phyloP scores from a whole-genome alignment of 1,140 invertebrate genomes.

The Brachionus sp. region DNA sequence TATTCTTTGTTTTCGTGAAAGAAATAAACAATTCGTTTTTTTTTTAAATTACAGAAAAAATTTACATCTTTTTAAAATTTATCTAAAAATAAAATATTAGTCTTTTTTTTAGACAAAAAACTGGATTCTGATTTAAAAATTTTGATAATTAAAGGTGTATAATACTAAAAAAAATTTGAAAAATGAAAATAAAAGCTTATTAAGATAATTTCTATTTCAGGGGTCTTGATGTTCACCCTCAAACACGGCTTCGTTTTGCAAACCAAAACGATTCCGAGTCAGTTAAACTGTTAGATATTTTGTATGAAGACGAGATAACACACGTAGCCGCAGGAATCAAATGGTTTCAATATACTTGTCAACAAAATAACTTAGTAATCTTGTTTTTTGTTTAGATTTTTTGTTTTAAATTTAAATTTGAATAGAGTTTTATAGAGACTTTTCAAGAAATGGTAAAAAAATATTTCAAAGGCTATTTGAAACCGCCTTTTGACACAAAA shows the following conservation, averaged over 20 bases:
- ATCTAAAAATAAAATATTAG: too few relatives aligned
- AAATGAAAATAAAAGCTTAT: background rate
- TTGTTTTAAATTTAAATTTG: background rate
- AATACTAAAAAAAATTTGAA: too few relatives aligned
- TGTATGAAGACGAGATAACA: conserved; percentile 49
- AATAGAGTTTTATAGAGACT: conserved; percentile 48
- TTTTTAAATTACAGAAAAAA: too few relatives aligned
- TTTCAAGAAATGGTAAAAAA: conserved; percentile 49
- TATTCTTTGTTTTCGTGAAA: too few relatives aligned
- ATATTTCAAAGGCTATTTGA: conserved; percentile 49
- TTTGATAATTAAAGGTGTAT: too few relatives aligned
- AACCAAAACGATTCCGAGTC: conserved; percentile 48
- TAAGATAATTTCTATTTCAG: conserved; percentile 18
- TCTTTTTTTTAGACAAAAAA: too few relatives aligned
- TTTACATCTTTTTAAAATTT: too few relatives aligned
- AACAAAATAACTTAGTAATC: conserved; percentile 7
- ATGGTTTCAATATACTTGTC: conserved; percentile 50
- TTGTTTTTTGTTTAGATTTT: background rate
- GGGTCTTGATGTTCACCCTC: conserved; percentile 50
- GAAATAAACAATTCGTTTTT: too few relatives aligned
- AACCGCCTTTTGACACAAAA: conserved; percentile 49
- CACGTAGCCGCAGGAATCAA: conserved; percentile 49
- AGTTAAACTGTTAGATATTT: conserved; percentile 48
- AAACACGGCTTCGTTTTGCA: conserved; percentile 48
- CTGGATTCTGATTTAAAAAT: too few relatives aligned